These are phyloP conservation scores for Acrocephalus arundinaceus DNA, from an alignment of 2,113 vertebrate species.

Conservation along the genomic window DNA sequence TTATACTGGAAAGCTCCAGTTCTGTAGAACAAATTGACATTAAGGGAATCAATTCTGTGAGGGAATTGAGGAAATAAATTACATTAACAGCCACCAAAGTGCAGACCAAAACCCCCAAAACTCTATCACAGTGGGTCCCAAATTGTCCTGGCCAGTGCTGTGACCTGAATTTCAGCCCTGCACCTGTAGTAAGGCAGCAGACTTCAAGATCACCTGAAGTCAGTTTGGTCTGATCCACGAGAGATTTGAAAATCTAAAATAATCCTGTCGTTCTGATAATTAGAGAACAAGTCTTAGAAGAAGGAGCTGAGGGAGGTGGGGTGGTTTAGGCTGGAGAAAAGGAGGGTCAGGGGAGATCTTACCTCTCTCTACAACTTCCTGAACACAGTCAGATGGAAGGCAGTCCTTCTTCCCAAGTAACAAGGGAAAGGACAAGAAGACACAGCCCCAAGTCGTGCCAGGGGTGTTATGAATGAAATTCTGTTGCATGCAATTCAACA, in stretches of 20 bases:
- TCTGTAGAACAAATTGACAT: not conserved
- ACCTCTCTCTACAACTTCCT: not conserved
- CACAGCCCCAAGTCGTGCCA: not conserved
- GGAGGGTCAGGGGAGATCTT: not conserved
- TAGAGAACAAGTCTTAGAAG: not conserved
- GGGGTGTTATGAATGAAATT: too few relatives aligned
- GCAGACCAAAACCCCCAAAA: not conserved
- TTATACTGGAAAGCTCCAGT: not conserved
- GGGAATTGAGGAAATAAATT: not conserved
- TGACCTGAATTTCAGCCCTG: not conserved
- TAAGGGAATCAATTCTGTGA: not conserved
- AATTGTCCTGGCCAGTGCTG: not conserved
- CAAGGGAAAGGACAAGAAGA: not conserved
- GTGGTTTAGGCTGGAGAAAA: not conserved
- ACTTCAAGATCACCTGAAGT: not conserved
- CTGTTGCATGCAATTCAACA: too few relatives aligned
- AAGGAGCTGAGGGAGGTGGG: not conserved
- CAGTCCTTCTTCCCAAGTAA: not conserved
- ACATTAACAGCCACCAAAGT: not conserved
- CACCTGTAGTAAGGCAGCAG: not conserved
- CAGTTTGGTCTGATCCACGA: not conserved
- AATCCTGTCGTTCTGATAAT: not conserved
- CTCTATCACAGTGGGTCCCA: not conserved
- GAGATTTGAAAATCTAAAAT: not conserved
- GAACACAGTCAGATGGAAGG: not conserved